Percentiles rank a stretch among this genome's conserved stretches.
Evolutionary conservation across 2,797 vertebrate genomes (phyloP).

Genomic region (Malurus splendens): DNA sequence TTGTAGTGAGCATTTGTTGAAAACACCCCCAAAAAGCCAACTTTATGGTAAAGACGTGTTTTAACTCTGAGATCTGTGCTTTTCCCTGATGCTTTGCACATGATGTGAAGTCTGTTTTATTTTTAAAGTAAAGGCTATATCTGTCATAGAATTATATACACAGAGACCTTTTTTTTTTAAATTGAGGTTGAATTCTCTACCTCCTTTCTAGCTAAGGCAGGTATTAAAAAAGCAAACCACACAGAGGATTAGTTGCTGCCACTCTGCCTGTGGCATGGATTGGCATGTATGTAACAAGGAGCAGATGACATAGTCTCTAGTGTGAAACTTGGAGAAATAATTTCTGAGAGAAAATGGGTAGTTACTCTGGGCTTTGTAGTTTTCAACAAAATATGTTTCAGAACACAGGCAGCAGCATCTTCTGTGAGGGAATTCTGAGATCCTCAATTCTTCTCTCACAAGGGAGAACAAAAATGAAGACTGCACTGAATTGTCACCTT

Average conservation of each 20-base stretch:
- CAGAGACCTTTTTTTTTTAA: background rate
- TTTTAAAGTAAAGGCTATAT: slow-evolving; percentile 7
- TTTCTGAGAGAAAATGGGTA: background rate
- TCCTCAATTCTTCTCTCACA: background rate
- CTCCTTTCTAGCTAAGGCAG: background rate
- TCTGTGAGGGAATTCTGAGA: background rate
- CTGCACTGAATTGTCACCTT: background rate
- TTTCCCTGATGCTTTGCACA: slow-evolving; percentile 45
- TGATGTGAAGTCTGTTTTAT: slow-evolving; percentile 21
- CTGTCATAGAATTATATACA: background rate
- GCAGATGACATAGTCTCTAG: background rate
- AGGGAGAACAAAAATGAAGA: background rate
- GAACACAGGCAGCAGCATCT: background rate
- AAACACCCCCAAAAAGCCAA: slow-evolving; percentile 7
- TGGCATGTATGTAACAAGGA: background rate
- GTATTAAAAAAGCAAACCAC: background rate
- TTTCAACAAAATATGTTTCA: background rate
- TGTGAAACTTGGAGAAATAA: background rate
- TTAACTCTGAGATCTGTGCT: slow-evolving; percentile 57
- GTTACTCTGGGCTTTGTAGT: background rate
- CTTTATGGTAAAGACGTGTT: slow-evolving; percentile 59
- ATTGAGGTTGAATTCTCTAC: background rate
- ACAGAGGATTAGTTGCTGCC: background rate
- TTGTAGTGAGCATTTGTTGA: slow-evolving; percentile 68
- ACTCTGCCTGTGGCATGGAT: background rate